These are phyloP conservation scores for Hemicordylus capensis DNA, from an alignment of 2,113 vertebrate genomes.

Conservation along the genomic window DNA sequence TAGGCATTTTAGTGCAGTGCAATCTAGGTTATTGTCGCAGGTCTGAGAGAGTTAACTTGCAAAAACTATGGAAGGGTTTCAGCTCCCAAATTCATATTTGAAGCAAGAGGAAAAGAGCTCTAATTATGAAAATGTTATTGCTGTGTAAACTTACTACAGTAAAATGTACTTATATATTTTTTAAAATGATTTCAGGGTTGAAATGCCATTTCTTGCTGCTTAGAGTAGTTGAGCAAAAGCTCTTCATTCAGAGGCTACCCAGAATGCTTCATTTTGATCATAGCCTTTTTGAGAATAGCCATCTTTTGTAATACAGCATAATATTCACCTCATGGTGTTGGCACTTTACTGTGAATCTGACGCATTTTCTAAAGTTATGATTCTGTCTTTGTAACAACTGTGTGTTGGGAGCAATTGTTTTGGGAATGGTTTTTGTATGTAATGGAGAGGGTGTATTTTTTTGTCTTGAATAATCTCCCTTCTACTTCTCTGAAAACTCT, in stretches of 20 bases:
- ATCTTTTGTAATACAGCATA: neutral
- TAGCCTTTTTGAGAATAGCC: neutral
- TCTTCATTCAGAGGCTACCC: neutral
- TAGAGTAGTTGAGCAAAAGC: neutral
- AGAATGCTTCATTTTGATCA: neutral
- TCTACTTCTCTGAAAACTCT: neutral
- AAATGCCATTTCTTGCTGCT: neutral
- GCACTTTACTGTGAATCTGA: conserved; percentile 56
- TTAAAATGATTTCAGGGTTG: neutral
- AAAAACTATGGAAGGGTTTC: neutral
- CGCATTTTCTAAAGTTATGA: conserved; percentile 36
- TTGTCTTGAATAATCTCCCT: conserved; percentile 4
- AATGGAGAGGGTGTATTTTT: neutral
- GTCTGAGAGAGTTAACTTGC: neutral
- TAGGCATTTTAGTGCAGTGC: neutral
- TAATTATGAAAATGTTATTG: neutral
- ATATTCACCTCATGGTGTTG: neutral
- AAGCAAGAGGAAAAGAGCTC: neutral
- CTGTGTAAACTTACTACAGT: neutral
- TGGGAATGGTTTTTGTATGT: neutral
- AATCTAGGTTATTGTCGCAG: neutral
- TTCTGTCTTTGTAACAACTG: neutral
- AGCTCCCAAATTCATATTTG: neutral
- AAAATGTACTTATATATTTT: neutral
- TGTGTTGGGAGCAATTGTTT: neutral